These are phyloP conservation scores for Umimayanthus chanpuru DNA, from an alignment of 92 coral and sea anemone species.

Conservation along the genomic window DNA sequence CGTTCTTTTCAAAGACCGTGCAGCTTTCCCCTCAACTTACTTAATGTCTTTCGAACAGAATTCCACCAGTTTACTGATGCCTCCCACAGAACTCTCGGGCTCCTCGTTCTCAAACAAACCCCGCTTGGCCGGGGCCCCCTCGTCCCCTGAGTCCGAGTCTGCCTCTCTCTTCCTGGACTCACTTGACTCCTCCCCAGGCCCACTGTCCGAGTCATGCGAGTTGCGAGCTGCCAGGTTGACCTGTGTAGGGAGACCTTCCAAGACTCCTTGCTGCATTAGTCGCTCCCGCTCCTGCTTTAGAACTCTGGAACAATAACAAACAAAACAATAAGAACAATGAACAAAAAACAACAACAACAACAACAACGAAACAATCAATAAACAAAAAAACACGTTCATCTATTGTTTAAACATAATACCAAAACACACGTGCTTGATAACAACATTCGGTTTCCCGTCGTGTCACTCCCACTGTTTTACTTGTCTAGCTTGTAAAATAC, in stretches of 20 bases:
- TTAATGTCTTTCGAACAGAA: slow-evolving; percentile 98
- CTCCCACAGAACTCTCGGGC: slow-evolving; percentile 75
- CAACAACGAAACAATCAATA: neutral
- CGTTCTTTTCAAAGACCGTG: neutral
- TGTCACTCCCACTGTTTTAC: too few species aligned
- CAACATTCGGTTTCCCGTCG: too few species aligned
- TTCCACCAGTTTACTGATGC: slow-evolving; percentile 97
- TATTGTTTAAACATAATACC: too few species aligned
- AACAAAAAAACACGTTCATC: neutral
- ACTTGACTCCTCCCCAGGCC: slow-evolving; percentile 55
- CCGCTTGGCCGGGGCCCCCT: slow-evolving; percentile 73
- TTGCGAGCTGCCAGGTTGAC: slow-evolving; percentile 68
- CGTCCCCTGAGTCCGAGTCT: slow-evolving; percentile 74
- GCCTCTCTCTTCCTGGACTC: slow-evolving; percentile 64
- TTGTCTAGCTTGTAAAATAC: too few species aligned
- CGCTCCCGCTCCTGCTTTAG: slow-evolving; percentile 85
- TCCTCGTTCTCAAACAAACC: slow-evolving; percentile 69
- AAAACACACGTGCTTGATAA: too few species aligned
- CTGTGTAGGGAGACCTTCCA: slow-evolving; percentile 86
- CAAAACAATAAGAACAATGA: neutral
- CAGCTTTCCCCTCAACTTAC: slow-evolving; percentile 60
- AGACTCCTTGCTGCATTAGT: slow-evolving; percentile 72
- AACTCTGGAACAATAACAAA: slow-evolving; percentile 43
- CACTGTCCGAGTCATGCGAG: slow-evolving; percentile 64
- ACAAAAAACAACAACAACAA: neutral